Evolutionary conservation across 2,888 invertebrate genomes (phyloP), one percentile per base, ranked within the genome.

Genomic region (Alitta virens): DNA sequence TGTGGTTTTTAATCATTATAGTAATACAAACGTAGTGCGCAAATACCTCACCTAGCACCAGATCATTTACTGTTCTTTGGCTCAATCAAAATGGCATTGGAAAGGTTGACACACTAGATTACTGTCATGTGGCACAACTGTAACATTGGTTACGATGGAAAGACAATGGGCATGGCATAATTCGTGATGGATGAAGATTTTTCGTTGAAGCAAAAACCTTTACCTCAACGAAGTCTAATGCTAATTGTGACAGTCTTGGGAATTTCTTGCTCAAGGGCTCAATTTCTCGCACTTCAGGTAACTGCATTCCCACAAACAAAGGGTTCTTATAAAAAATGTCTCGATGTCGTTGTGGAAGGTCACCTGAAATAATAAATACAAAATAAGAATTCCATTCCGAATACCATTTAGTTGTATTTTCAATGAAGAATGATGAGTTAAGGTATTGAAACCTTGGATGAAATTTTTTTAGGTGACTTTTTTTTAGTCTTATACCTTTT

Each of bases 161-260:
- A n/a, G n/a, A n/a, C n/a, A n/a, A n/a, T n/a, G n/a, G n/a, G n/a
- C n/a, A n/a, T n/a, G n/a, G n/a, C n/a, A n/a, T n/a, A n/a, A n/a
- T n/a, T n/a, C n/a, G n/a, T n/a, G n/a, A n/a, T n/a, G n/a, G n/a
- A n/a, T n/a, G n/a, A n/a, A n/a, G n/a, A n/a, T n/a, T n/a, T n/a
- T n/a, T n/a, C n/a, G n/a, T n/a, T n/a, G n/a, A n/a, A n/a, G n/a
- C n/a, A n/a, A n/a, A n/a, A n/a, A n/a, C 21, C 49, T 72, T 76
- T 81, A 92, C 93, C 86, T 90, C 89, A 76, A 95, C 85, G 82
- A 95, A 92, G 82, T 94, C 93, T 79, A 92, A 84, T 51, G 90
- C 88, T 26, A 70, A 65, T 16, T 68, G 59, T 12, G 79, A 75
- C 49, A 76, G 70, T 55, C 75, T 69, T 14, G 78, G 72, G 63